Evolutionary conservation across 92 coral and sea anemone genomes (phyloP).

Genomic region (Epizoanthus ramosus): DNA sequence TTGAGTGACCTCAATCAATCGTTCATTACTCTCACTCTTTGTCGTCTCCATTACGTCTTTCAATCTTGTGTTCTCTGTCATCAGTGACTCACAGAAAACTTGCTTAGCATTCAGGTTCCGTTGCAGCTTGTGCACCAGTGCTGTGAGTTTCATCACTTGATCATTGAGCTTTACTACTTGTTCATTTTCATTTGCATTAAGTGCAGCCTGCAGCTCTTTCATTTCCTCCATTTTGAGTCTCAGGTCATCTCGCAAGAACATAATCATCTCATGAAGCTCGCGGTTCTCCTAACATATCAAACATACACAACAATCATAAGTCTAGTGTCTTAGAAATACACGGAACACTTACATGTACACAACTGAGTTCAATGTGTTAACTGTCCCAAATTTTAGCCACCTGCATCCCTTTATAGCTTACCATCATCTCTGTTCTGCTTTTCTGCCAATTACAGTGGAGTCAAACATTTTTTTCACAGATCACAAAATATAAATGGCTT

Average conservation of each 20-base stretch:
- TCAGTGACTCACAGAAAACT: constrained; percentile 78
- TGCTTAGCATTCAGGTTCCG: constrained; percentile 84
- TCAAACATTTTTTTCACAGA: too few relatives aligned
- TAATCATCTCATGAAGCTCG: constrained; percentile 86
- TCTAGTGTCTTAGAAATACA: too few relatives aligned
- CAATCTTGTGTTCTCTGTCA: constrained; percentile 74
- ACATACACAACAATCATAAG: neutral
- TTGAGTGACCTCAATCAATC: constrained; percentile 55
- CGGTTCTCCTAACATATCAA: constrained; percentile 67
- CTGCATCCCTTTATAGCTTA: too few relatives aligned
- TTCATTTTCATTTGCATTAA: constrained; percentile 63
- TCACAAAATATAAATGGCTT: too few relatives aligned
- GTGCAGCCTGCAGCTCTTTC: constrained; percentile 60
- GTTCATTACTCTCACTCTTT: constrained; percentile 50
- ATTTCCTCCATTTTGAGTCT: constrained; percentile 51
- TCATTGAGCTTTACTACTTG: constrained; percentile 51
- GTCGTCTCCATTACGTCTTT: constrained; percentile 62
- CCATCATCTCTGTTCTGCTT: too few relatives aligned
- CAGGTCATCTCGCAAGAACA: constrained; percentile 69
- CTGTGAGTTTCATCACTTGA: constrained; percentile 66
- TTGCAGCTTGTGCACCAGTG: constrained; percentile 55
- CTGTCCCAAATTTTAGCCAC: too few relatives aligned
- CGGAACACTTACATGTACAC: too few relatives aligned
- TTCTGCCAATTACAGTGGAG: too few relatives aligned
- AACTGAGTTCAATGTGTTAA: too few relatives aligned